Percentiles rank a stretch among this genome's conserved stretches.
These are phyloP conservation scores for mouse (Mus musculus) DNA, from an alignment of 2,113 vertebrate genomes.

Conservation along the genomic window GRCm39 chr3:75592501-75593000, in stretches of 20 bases:
- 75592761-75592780: conserved; percentile 6
- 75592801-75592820: neutral
- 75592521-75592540: neutral
- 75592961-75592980: neutral
- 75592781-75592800: conserved; percentile 30
- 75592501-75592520: neutral
- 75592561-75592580: neutral
- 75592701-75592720: conserved; percentile 15
- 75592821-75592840: conserved; percentile 40
- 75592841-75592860: conserved; percentile 50
- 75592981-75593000: neutral
- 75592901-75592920: conserved; percentile 24
- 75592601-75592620: neutral
- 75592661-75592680: conserved; percentile 32
- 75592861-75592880: conserved; percentile 43
- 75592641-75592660: conserved; percentile 39
- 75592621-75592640: neutral
- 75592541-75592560: conserved; percentile 4
- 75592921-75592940: neutral
- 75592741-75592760: conserved; percentile 11
- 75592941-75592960: neutral
- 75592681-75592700: neutral
- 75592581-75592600: neutral
- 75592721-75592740: neutral
- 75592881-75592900: conserved; percentile 21